Conservation (phyloP, 2,113 vertebrate genomes). For the Melanostigma gelatinosum region DNA sequence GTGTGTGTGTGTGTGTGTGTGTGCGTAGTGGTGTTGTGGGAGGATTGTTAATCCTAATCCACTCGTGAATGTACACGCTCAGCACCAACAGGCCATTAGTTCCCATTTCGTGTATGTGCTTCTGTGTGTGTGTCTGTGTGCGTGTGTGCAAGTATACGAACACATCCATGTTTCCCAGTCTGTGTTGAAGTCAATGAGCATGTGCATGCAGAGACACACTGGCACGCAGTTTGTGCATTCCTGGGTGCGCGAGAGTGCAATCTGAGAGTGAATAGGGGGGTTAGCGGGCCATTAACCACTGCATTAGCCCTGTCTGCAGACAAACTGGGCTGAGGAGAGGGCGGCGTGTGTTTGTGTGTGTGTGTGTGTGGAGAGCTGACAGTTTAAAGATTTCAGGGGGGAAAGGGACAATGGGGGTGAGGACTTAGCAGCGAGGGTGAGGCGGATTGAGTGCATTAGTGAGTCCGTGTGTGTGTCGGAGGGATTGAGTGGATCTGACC, state of each 20-base stretch:
- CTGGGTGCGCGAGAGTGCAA: conserved; percentile 55
- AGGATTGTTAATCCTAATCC: conserved; percentile 76
- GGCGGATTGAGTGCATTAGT: conserved; percentile 74
- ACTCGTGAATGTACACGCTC: conserved; percentile 52
- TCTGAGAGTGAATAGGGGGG: conserved; percentile 70
- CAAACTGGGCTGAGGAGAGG: conserved; percentile 28
- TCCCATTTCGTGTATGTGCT: conserved; percentile 10
- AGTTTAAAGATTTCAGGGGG: conserved; percentile 57
- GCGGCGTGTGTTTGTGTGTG: neutral
- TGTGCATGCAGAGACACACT: conserved; percentile 9
- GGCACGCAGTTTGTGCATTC: conserved; percentile 26
- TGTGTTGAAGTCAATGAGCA: conserved; percentile 16
- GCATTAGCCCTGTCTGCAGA: conserved; percentile 70
- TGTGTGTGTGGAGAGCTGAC: neutral
- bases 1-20: conserved; percentile 17
- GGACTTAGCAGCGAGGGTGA: conserved; percentile 66
- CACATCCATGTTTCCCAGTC: neutral
- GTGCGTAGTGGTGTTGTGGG: conserved; percentile 22
- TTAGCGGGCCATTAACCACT: conserved; percentile 71
- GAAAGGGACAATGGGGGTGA: conserved; percentile 71
- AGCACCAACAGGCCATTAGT: conserved; percentile 56
- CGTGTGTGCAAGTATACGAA: neutral
- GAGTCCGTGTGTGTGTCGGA: conserved; percentile 53
- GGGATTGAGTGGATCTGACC: conserved; percentile 72
- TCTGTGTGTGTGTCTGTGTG: neutral